Evolutionary conservation across 2,888 invertebrate species (phyloP).

Genomic region (Pseudococcus jackbeardsleyi): DNA sequence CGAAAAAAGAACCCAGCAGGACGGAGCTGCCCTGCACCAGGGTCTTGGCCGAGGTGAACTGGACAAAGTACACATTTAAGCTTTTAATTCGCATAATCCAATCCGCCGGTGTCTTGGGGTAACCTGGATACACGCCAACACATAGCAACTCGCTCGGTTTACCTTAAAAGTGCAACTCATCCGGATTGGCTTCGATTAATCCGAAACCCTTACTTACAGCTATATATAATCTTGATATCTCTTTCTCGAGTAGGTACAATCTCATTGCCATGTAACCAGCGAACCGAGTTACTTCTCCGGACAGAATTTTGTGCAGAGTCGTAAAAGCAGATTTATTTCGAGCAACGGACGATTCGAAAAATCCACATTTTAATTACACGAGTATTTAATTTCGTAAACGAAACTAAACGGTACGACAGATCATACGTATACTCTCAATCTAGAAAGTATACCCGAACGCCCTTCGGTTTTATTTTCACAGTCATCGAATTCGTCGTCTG

Average conservation of each 20-base stretch:
- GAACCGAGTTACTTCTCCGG: not conserved
- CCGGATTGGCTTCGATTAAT: slow-evolving; percentile 41
- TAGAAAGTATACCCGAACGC: not conserved
- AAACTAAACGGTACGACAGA: not conserved
- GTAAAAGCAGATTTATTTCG: not conserved
- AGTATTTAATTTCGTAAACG: not conserved
- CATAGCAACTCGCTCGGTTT: not conserved
- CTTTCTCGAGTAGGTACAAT: not conserved
- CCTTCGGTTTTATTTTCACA: not conserved
- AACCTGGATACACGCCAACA: slow-evolving; percentile 19
- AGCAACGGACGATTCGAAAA: not conserved
- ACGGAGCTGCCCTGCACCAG: not conserved
- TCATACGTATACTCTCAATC: not conserved
- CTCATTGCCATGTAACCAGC: not conserved
- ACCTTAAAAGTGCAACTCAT: slow-evolving; percentile 37
- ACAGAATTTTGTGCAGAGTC: not conserved
- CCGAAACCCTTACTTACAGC: not conserved
- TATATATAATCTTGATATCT: not conserved
- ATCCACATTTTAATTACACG: not conserved
- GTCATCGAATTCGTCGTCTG: not conserved
- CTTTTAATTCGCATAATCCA: slow-evolving; percentile 4
- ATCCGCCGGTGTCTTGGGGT: slow-evolving; percentile 7
- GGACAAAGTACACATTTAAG: not conserved
- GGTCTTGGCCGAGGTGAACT: not conserved
- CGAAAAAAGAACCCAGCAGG: not conserved